Percentiles rank a stretch among this genome's conserved stretches.
phyloP scores from a whole-genome alignment of 2,113 vertebrate species.

The Anarhynchus alexandrinus region DNA sequence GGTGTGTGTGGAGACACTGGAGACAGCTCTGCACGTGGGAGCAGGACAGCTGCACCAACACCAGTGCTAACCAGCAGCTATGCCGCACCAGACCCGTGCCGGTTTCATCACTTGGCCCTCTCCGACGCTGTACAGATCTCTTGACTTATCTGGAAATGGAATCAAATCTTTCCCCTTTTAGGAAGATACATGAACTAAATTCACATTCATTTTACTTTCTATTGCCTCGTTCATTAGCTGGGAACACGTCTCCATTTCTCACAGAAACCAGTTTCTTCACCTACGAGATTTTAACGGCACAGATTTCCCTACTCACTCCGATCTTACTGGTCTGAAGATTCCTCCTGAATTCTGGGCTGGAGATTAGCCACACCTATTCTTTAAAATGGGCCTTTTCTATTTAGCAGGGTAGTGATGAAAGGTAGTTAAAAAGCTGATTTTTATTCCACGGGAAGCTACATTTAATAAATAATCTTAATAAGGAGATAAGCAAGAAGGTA shows the following conservation, averaged over 20 bases:
- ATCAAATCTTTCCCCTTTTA: neutral
- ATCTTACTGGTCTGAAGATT: neutral
- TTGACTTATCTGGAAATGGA: neutral
- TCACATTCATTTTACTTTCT: neutral
- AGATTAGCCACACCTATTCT: neutral
- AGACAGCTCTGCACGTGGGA: too few species aligned
- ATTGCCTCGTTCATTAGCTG: neutral
- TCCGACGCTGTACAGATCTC: accelerated
- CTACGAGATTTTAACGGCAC: neutral
- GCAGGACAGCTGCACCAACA: neutral
- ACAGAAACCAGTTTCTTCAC: neutral
- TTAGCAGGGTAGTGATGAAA: neutral
- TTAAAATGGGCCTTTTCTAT: neutral
- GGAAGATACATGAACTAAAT: neutral
- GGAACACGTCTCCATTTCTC: neutral
- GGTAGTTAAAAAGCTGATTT: neutral
- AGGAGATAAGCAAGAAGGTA: neutral
- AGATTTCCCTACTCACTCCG: neutral
- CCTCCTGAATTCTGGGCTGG: neutral
- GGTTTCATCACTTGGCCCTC: neutral
- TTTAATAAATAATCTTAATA: neutral
- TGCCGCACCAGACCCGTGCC: too few species aligned
- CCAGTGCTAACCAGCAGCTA: neutral
- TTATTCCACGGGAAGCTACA: neutral
- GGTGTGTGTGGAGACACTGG: neutral